Evolutionary conservation across 2,888 invertebrate genomes (phyloP).

Genomic region (Ormyrus rosae): DNA sequence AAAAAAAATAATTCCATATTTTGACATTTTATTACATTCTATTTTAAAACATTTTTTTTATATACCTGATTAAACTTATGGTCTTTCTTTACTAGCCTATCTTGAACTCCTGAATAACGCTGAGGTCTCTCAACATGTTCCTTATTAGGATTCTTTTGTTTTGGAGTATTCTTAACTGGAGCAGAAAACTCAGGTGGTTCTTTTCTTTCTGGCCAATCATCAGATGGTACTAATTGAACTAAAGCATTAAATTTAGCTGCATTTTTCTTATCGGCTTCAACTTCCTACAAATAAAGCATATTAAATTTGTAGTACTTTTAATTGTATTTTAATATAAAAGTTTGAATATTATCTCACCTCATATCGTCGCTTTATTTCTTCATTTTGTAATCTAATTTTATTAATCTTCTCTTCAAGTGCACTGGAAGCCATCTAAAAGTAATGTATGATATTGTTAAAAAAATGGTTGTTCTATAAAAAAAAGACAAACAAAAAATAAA

Average conservation of each 20-base stretch:
- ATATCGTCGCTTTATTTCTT: constrained; percentile 72
- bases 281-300: constrained; percentile 68
- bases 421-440: constrained; percentile 67
- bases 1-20: constrained; percentile 15
- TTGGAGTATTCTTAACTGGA: constrained; percentile 62
- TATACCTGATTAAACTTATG: constrained; percentile 68
- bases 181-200: constrained; percentile 71
- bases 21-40: background rate
- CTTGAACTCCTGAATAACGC: constrained; percentile 63
- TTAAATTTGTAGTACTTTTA: background rate
- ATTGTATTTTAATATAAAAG: background rate
- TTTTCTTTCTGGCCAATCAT: constrained; percentile 75
- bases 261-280: constrained; percentile 75
- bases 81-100: constrained; percentile 66
- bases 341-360: constrained; percentile 62
- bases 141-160: constrained; percentile 57
- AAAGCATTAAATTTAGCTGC: constrained; percentile 75
- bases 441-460: background rate
- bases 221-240: constrained; percentile 73
- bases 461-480: too few relatives aligned
- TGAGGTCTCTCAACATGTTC: constrained; percentile 62
- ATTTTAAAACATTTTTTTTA: constrained; percentile 20
- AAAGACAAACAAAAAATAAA: too few relatives aligned
- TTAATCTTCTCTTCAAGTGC: constrained; percentile 72
- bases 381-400: constrained; percentile 72